phyloP scores from a whole-genome alignment of 2,797 vertebrate species.

The Podarcis lilfordi region DNA sequence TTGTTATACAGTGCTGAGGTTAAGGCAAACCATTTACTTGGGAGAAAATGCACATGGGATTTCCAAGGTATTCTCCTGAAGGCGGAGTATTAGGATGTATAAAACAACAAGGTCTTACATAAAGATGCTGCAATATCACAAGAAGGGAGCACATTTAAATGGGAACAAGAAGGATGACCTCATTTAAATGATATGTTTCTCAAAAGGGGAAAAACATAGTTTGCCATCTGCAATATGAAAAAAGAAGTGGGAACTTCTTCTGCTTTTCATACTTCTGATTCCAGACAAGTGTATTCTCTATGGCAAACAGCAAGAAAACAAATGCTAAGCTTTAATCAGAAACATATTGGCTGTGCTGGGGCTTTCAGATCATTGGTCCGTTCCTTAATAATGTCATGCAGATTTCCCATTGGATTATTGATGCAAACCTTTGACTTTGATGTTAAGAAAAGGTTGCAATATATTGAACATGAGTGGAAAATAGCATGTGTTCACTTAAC shows the following conservation, averaged over 20 bases:
- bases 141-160: conserved; percentile 39
- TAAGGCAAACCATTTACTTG: background rate
- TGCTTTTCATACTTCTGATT: conserved; percentile 74
- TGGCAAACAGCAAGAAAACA: conserved; percentile 69
- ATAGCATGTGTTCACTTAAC: conserved; percentile 33
- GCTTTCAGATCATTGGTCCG: conserved; percentile 59
- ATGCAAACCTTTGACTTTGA: conserved; percentile 55
- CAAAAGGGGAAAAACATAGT: conserved; percentile 43
- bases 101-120: conserved; percentile 25
- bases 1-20: background rate
- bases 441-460: conserved; percentile 55
- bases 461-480: conserved; percentile 44
- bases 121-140: conserved; percentile 27
- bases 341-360: conserved; percentile 46
- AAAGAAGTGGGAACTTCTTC: conserved; percentile 60
- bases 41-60: background rate
- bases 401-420: conserved; percentile 59
- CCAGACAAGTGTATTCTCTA: conserved; percentile 60
- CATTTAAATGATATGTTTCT: conserved; percentile 47
- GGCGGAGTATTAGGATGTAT: conserved; percentile 9
- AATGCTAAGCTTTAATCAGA: conserved; percentile 72
- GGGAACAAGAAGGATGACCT: conserved; percentile 50
- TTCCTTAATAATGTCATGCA: conserved; percentile 53
- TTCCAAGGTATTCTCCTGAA: conserved; percentile 34
- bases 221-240: conserved; percentile 45